Base-by-base conservation (phyloP, 2,888 invertebrate species). In the Oxystoma pomonae region DNA sequence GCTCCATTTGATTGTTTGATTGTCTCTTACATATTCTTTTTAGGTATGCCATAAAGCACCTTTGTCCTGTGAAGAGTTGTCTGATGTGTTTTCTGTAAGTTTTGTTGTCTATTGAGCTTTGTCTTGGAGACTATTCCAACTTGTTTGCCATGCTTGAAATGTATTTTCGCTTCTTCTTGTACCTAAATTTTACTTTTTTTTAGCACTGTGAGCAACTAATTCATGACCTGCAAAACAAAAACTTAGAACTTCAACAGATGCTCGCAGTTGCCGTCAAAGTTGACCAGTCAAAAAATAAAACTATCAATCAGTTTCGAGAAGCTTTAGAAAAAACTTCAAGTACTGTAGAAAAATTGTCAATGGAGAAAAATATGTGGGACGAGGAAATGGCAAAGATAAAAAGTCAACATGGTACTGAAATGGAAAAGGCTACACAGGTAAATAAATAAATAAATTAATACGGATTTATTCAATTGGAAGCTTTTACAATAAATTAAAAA, bases 141-240 rank as follows among this genome's bases (percentile, higher is more conserved):
- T n/a, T n/a, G n/a, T n/a, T n/a, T n/a, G n/a, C n/a, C n/a, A n/a
- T n/a, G n/a, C n/a, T n/a, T n/a, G n/a, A n/a, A n/a, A n/a, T n/a
- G n/a, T n/a, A n/a, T n/a, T n/a, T n/a, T n/a, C n/a, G n/a, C n/a
- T n/a, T n/a, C n/a, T n/a, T n/a, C n/a, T n/a, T n/a, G n/a, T n/a
- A n/a, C 18, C 62, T 65, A 67, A 52, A 52, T 59, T 16, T 7
- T 22, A 35, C 49, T 60, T 55, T 62, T 64, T 70, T 73, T 55
- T 74, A 90, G 89, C 90, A 90, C 73, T 90, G 90, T 71, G 93
- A 93, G 79, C 84, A 87, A 64, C 82, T 90, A 71, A 91, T 93
- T 59, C 88, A 89, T 72, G 85, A 88, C 59, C 78, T 92, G 1
- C 92, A 93, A 75, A 85, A 85, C 69, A 87, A 87, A 69, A 79